These are phyloP conservation scores for Caranx melampygus DNA, from an alignment of 2,113 vertebrate species.

Conservation along the genomic window DNA sequence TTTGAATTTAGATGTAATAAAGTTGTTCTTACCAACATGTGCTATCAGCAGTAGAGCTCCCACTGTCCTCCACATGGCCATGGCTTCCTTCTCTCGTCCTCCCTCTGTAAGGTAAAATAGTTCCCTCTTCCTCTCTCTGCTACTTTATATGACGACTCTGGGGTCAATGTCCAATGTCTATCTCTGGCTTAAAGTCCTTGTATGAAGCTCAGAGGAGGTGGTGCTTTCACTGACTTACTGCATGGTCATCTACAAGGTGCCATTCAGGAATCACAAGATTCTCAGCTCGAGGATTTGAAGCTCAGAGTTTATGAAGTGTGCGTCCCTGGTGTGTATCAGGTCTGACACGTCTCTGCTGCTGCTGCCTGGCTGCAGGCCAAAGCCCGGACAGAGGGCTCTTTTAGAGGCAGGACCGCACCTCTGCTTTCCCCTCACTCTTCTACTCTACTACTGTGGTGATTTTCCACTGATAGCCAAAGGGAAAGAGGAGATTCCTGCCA, in stretches of 20 bases:
- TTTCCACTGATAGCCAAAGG: constrained; percentile 65
- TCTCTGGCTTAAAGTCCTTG: constrained; percentile 54
- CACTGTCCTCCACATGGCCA: constrained; percentile 69
- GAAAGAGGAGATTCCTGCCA: constrained; percentile 25
- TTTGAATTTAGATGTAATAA: neutral
- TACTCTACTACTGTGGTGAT: constrained; percentile 39
- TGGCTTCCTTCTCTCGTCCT: constrained; percentile 21
- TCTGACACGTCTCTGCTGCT: constrained; percentile 58
- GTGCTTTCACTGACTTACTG: constrained; percentile 48
- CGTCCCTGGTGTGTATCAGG: constrained; percentile 50
- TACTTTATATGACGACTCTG: constrained; percentile 48
- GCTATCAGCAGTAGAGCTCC: constrained; percentile 67
- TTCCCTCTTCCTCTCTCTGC: neutral
- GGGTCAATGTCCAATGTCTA: constrained; percentile 72
- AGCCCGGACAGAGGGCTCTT: constrained; percentile 67
- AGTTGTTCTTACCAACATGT: constrained; percentile 71
- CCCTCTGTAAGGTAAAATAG: constrained; percentile 3
- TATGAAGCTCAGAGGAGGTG: neutral
- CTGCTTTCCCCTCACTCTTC: constrained; percentile 28
- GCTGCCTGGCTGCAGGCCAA: constrained; percentile 60
- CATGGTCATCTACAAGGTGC: neutral
- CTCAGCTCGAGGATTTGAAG: neutral
- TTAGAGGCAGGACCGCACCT: constrained; percentile 54
- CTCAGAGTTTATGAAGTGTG: constrained; percentile 8
- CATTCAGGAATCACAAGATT: constrained; percentile 19